Percentiles rank a stretch among this genome's conserved stretches.
Evolutionary conservation across 2,797 vertebrate species (phyloP).

Genomic region (Macroramphosus scolopax): DNA sequence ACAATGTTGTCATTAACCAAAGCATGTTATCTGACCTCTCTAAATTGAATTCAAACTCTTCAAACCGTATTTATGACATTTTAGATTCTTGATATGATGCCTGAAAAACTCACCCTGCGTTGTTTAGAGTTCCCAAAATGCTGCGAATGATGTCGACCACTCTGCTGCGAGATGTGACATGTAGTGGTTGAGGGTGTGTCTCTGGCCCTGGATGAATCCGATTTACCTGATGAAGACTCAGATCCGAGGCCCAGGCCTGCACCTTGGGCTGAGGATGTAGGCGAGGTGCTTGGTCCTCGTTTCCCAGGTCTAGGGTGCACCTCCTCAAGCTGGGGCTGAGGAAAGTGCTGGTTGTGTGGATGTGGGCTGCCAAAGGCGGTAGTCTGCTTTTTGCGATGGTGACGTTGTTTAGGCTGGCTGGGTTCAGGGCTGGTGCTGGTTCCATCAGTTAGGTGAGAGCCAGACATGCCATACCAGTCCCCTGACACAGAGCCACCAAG

Average conservation of each 20-base stretch:
- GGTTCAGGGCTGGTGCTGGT: constrained; percentile 73
- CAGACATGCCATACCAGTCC: constrained; percentile 47
- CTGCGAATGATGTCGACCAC: constrained; percentile 39
- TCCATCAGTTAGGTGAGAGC: constrained; percentile 59
- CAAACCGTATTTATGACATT: too few relatives aligned
- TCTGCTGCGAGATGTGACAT: constrained; percentile 66
- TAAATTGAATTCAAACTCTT: too few relatives aligned
- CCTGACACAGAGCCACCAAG: constrained; percentile 33
- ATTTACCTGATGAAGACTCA: constrained; percentile 70
- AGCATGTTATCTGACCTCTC: too few relatives aligned
- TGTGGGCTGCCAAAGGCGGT: constrained; percentile 17
- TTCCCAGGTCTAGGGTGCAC: constrained; percentile 12
- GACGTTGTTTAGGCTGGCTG: constrained; percentile 45
- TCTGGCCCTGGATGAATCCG: constrained; percentile 61
- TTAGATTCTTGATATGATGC: too few relatives aligned
- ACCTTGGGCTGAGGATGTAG: constrained; percentile 29
- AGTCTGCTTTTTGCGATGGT: constrained; percentile 40
- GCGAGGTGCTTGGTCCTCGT: constrained; percentile 6
- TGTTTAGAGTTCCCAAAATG: constrained; percentile 25
- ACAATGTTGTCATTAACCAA: too few relatives aligned
- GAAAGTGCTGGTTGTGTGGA: constrained; percentile 31
- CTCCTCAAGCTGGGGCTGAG: constrained; percentile 27
- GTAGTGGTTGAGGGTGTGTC: constrained; percentile 53
- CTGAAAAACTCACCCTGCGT: constrained; percentile 51
- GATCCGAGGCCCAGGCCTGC: constrained; percentile 47